A percentile compares a stretch with the other conserved stretches of the same genome.
Evolutionary conservation across 2,113 vertebrate genomes (phyloP).

Genomic region (Istiophorus platypterus): DNA sequence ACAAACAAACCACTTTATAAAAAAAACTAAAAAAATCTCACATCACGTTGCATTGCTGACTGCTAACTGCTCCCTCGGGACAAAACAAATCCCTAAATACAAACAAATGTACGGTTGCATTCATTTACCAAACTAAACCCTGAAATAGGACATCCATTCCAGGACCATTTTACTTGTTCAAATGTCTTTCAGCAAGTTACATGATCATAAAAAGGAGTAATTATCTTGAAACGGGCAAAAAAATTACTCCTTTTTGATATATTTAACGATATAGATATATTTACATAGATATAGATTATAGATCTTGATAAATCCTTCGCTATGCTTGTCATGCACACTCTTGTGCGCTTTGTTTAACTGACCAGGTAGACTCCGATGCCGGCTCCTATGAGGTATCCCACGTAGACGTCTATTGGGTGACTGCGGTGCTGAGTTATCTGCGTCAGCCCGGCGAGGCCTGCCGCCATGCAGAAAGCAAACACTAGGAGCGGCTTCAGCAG

Average conservation of each 20-base stretch:
- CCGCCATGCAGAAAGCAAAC: conserved; percentile 93
- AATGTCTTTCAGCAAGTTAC: background rate
- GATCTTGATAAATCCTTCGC: background rate
- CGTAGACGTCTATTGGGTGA: conserved; percentile 94
- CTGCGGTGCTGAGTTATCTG: conserved; percentile 98
- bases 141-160: conserved; percentile 6
- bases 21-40: conserved; percentile 1
- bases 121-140: conserved; percentile 3
- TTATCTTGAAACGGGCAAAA: background rate
- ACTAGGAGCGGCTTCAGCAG: conserved; percentile 96
- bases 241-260: background rate
- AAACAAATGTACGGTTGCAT: conserved; percentile 33
- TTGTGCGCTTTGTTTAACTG: conserved; percentile 64
- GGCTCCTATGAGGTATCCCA: conserved; percentile 94
- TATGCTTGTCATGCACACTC: background rate
- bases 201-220: background rate
- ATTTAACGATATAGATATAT: no score
- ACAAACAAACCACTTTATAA: conserved; percentile 21
- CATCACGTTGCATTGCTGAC: conserved; percentile 1
- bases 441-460: conserved; percentile 92
- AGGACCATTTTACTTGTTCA: background rate
- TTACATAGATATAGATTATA: no score
- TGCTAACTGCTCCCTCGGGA: conserved; percentile 26
- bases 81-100: conserved; percentile 42
- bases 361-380: conserved; percentile 97